Conservation (phyloP, 2,888 invertebrate genomes). For the Boloria euphrosyne region DNA sequence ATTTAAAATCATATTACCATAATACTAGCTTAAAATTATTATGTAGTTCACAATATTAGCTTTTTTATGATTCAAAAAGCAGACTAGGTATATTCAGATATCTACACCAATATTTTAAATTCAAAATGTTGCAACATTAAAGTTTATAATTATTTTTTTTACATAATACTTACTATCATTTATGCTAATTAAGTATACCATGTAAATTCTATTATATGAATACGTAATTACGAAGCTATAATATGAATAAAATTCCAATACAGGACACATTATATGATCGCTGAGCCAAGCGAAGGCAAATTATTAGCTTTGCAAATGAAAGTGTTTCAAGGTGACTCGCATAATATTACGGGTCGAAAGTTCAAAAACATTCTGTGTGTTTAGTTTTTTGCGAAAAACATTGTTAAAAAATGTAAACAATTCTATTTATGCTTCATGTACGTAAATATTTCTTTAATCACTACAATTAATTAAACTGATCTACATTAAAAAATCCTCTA, state of each 20-base stretch:
- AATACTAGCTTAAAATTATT: too few relatives aligned
- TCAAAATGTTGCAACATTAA: not conserved
- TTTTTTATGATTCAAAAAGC: too few relatives aligned
- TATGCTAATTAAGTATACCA: slow-evolving; percentile 5
- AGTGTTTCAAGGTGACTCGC: slow-evolving; percentile 69
- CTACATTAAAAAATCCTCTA: too few relatives aligned
- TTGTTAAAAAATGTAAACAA: not conserved
- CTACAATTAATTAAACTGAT: too few relatives aligned
- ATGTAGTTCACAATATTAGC: too few relatives aligned
- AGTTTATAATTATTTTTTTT: not conserved
- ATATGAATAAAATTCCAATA: not conserved
- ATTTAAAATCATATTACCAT: too few relatives aligned
- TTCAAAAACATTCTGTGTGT: slow-evolving; percentile 43
- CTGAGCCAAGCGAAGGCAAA: slow-evolving; percentile 15
- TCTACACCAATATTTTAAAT: slow-evolving; percentile 7
- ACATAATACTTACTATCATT: too few relatives aligned
- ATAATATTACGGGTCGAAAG: slow-evolving; percentile 53
- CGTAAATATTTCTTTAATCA: too few relatives aligned
- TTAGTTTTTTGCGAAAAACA: not conserved
- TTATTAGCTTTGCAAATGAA: slow-evolving; percentile 48
- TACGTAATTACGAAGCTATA: not conserved
- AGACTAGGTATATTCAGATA: too few relatives aligned
- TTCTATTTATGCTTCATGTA: too few relatives aligned
- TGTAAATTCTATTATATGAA: slow-evolving; percentile 3
- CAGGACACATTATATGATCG: slow-evolving; percentile 1